Base-by-base conservation (phyloP, 2,888 invertebrate genomes). In the Eristalinus aeneus region DNA sequence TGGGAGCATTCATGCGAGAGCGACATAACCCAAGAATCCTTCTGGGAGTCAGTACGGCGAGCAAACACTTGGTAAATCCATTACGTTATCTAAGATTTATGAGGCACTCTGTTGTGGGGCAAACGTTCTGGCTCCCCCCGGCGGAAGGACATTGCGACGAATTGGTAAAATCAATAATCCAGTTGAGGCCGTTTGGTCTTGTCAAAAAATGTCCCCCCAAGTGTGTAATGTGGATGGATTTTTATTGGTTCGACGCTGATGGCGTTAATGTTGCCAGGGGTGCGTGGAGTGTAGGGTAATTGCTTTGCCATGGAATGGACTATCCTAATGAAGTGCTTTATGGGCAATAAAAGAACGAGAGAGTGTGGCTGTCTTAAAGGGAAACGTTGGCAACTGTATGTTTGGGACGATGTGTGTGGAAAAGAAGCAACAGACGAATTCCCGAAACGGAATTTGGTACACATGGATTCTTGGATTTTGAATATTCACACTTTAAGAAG, bases 271-370 rank as follows among this genome's bases (percentile, higher is more conserved):
- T n/a, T 16, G 39, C 11, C 16, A n/a, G 0, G 46, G 46, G 46
- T 46, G 46, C 39, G 39, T 46, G 10, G 56, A 56, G 56, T 56
- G 56, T 22, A 56, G 56, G 20, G 63, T 61, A 67, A 60, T 58
- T 75, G 67, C 60, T 23, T 10, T 23, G 31, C 31, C 58, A 60
- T 60, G 65, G 32, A 27, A 60, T 60, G 32, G 63, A 60, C 68
- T 53, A n/a, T 31, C 22, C 27, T 61, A 68, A 76, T 76, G 76
- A 76, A 68, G 67, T 76, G 68, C 23, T 68, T 76, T 76, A 76
- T 68, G 76, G 39, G 76, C 76, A 23, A 61, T 76, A 68, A 76
- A 76, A 61, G 34, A 9, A 61, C 39, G 16, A 16, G 46, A 16
- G 46, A 61, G 76, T 34, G 61, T 60, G 27, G 36, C n/a, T 31